Conservation (phyloP, 2,113 vertebrate genomes). For the Argyrosomus japonicus region DNA sequence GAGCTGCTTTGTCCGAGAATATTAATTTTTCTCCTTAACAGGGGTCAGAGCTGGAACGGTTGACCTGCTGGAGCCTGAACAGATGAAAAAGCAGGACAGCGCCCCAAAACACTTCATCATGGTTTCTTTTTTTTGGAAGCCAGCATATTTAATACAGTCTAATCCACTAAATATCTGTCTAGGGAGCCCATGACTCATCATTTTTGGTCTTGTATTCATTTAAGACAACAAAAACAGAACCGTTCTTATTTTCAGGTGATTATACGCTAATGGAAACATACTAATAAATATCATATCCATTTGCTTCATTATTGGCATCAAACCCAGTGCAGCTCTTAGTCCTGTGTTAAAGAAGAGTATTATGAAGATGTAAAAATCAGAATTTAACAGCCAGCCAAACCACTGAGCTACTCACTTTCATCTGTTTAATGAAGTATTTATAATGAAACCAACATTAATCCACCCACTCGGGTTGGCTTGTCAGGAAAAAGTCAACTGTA, state of each 20-base stretch:
- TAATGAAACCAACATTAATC: not conserved
- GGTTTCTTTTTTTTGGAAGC: not conserved
- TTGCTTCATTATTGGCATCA: not conserved
- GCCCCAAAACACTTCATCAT: not conserved
- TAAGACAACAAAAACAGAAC: too few species aligned
- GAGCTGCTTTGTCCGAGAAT: too few species aligned
- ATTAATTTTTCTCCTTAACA: not conserved
- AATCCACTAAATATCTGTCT: not conserved
- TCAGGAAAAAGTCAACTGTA: conserved; percentile 1
- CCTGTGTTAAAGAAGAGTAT: not conserved
- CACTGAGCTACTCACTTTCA: not conserved
- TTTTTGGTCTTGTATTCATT: not conserved
- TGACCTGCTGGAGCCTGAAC: not conserved
- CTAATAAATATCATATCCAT: too few species aligned
- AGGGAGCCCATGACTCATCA: not conserved
- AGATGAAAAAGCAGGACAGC: not conserved
- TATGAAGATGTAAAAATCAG: not conserved
- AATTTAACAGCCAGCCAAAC: not conserved
- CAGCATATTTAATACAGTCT: not conserved
- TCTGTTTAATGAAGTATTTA: not conserved
- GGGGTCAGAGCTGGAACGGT: not conserved
- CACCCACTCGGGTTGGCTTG: not conserved
- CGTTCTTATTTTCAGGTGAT: too few species aligned
- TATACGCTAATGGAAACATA: too few species aligned
- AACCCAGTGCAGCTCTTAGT: not conserved